phyloP scores from a whole-genome alignment of 2,797 vertebrate genomes.

The Chaetodon trifasciatus region DNA sequence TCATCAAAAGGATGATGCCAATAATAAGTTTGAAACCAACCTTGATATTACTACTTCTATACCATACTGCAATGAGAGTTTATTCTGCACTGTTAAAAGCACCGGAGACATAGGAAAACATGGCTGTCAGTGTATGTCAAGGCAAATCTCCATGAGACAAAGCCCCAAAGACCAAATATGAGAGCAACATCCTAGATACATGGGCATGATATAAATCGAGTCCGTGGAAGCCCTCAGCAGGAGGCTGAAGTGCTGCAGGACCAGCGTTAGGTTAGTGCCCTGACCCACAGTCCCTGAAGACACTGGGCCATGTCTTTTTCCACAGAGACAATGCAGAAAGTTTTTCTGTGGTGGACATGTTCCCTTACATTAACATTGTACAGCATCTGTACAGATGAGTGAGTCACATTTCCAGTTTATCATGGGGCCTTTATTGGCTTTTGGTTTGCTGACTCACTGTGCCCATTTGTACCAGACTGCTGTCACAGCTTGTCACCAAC shows the following conservation, averaged over 20 bases:
- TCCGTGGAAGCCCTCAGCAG: constrained; percentile 43
- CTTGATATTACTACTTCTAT: background rate
- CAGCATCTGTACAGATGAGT: constrained; percentile 9
- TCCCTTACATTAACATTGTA: background rate
- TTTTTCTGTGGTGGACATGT: constrained; percentile 25
- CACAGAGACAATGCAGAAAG: constrained; percentile 10
- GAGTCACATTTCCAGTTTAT: constrained; percentile 14
- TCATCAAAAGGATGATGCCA: constrained; percentile 5
- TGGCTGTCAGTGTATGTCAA: constrained; percentile 33
- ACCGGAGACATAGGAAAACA: constrained; percentile 39
- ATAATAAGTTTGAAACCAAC: constrained; percentile 2
- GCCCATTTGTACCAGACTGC: background rate
- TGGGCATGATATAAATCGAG: constrained; percentile 55
- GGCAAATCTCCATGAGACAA: constrained; percentile 50
- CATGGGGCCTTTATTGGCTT: background rate
- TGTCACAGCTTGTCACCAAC: background rate
- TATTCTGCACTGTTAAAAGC: constrained; percentile 23
- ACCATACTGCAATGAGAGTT: constrained; percentile 15
- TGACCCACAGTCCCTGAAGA: constrained; percentile 30
- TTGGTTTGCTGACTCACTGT: constrained; percentile 27
- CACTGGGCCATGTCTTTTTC: constrained; percentile 21
- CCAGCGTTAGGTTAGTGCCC: constrained; percentile 47
- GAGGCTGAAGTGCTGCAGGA: constrained; percentile 46
- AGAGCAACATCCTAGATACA: constrained; percentile 36
- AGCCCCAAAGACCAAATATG: constrained; percentile 41